Evolutionary conservation across 2,797 vertebrate genomes (phyloP).

Genomic region (Cyclopterus lumpus): DNA sequence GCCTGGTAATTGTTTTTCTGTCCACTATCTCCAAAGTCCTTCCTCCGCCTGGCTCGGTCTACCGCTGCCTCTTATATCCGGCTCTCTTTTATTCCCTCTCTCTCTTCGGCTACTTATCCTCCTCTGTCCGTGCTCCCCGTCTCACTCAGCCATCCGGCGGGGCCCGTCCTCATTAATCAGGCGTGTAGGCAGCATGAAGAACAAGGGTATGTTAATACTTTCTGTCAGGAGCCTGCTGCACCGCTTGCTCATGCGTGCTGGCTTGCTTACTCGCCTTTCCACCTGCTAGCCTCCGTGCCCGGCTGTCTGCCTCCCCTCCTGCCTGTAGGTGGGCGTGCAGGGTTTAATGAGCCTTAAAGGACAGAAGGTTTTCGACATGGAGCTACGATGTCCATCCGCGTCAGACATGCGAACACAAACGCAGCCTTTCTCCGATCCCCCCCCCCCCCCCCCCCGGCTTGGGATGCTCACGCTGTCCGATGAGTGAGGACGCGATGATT

Average conservation of each 20-base stretch:
- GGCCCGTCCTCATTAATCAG: conserved; percentile 68
- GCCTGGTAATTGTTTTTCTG: conserved; percentile 63
- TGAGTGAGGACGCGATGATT: not conserved
- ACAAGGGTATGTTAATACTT: conserved; percentile 55
- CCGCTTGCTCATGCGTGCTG: conserved; percentile 41
- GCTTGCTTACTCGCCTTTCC: conserved; percentile 47
- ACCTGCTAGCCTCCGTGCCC: conserved; percentile 31
- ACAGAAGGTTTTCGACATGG: conserved; percentile 56
- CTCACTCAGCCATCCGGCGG: conserved; percentile 42
- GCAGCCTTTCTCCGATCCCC: conserved; percentile 17
- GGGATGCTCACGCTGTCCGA: not conserved
- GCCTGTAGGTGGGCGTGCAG: conserved; percentile 60
- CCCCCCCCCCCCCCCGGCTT: too few species aligned
- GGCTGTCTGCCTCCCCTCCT: conserved; percentile 40
- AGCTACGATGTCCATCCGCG: conserved; percentile 45
- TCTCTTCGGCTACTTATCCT: conserved; percentile 37
- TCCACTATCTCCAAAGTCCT: conserved; percentile 45
- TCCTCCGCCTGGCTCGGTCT: conserved; percentile 26
- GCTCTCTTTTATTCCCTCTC: conserved; percentile 34
- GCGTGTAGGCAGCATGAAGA: conserved; percentile 56
- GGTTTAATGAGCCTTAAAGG: conserved; percentile 79
- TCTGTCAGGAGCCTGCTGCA: conserved; percentile 56
- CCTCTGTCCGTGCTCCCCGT: conserved; percentile 32
- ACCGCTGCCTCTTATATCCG: conserved; percentile 13
- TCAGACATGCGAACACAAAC: conserved; percentile 22